A percentile compares a stretch with the other conserved stretches of the same genome.
These are phyloP conservation scores for Tamandua tetradactyla DNA, from an alignment of 2,797 vertebrate genomes.

Conservation along the genomic window DNA sequence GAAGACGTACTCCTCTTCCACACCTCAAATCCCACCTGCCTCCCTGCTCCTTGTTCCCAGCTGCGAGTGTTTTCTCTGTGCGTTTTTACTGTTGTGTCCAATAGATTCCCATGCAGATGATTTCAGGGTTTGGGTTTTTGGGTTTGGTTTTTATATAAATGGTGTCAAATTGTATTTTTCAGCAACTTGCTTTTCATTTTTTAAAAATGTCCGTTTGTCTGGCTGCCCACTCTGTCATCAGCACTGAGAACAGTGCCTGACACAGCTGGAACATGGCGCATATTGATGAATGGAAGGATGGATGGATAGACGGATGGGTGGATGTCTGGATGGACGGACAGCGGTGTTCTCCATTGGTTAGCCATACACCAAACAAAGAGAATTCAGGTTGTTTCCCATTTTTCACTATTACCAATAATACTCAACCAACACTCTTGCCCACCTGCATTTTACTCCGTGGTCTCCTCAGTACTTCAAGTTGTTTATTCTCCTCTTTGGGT, in stretches of 20 bases:
- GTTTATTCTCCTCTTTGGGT: neutral
- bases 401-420: neutral
- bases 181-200: neutral
- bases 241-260: neutral
- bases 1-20: neutral
- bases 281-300: neutral
- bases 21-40: neutral
- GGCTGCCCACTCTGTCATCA: neutral
- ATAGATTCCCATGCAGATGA: neutral
- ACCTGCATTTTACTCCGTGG: rapidly evolving
- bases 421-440: neutral
- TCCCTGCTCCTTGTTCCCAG: neutral
- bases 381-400: neutral
- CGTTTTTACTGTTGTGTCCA: neutral
- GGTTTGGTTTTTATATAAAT: neutral
- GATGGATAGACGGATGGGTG: neutral
- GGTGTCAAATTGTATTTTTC: neutral
- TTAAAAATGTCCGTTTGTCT: neutral
- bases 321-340: neutral
- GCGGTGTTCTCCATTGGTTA: neutral
- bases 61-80: neutral
- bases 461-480: neutral
- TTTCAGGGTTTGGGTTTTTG: neutral
- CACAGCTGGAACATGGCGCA: neutral
- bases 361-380: neutral